These are phyloP conservation scores for Luperina nickerlii DNA, from an alignment of 2,888 invertebrate genomes.

Conservation along the genomic window DNA sequence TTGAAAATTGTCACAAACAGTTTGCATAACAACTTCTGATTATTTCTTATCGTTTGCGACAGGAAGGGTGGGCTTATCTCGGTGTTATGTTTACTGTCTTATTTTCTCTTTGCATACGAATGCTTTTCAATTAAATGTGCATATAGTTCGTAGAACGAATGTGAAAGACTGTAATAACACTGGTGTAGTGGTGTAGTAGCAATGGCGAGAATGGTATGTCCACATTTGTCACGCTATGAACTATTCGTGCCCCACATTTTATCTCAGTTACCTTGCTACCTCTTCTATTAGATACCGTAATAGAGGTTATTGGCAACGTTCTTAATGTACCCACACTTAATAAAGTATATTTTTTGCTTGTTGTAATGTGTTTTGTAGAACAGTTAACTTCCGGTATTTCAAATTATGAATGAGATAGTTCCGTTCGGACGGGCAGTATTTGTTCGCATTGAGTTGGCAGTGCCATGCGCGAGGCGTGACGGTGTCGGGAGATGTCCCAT, in stretches of 20 bases:
- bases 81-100: constrained; percentile 47
- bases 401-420: constrained; percentile 77
- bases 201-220: constrained; percentile 70
- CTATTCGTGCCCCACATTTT: constrained; percentile 73
- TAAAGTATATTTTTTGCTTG: constrained; percentile 59
- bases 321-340: constrained; percentile 29
- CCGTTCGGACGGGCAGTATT: constrained; percentile 74
- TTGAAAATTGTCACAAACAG: constrained; percentile 33
- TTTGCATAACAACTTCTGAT: constrained; percentile 57
- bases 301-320: constrained; percentile 68
- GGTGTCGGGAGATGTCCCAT: constrained; percentile 81
- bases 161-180: constrained; percentile 67
- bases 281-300: constrained; percentile 75
- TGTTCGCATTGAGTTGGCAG: constrained; percentile 77
- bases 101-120: constrained; percentile 41
- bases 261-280: constrained; percentile 61
- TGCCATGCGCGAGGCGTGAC: constrained; percentile 78
- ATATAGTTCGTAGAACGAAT: constrained; percentile 48
- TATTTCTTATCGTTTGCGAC: constrained; percentile 68
- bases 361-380: constrained; percentile 65
- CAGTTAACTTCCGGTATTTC: constrained; percentile 77
- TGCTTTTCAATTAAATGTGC: constrained; percentile 31
- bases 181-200: constrained; percentile 51
- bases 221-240: constrained; percentile 77
- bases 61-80: constrained; percentile 67